Percentiles rank a stretch among this genome's conserved stretches.
Evolutionary conservation across 2,113 vertebrate genomes (phyloP).

Genomic region (Apistogramma diplotaenia): DNA sequence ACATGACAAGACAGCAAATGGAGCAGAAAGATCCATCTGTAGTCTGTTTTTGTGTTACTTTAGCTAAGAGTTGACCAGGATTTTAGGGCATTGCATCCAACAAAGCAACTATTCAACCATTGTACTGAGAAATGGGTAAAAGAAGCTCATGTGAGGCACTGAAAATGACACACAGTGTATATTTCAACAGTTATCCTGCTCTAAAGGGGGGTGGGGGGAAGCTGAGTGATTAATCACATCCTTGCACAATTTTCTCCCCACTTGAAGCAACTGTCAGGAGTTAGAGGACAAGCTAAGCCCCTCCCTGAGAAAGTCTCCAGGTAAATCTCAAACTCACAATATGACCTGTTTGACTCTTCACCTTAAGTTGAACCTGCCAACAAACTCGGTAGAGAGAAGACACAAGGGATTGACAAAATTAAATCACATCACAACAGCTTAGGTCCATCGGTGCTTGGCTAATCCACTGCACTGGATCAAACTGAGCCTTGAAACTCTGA

Average conservation of each 20-base stretch:
- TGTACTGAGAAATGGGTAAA: background rate
- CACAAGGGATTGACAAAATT: conserved; percentile 22
- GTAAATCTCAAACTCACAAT: conserved; percentile 9
- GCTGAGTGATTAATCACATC: background rate
- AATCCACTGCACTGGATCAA: conserved; percentile 50
- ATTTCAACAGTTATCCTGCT: background rate
- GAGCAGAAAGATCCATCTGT: background rate
- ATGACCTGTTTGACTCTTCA: conserved; percentile 33
- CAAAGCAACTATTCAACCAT: conserved; percentile 28
- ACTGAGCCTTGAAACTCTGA: conserved; percentile 25
- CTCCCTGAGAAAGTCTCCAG: background rate
- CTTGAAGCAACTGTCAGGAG: conserved; percentile 12
- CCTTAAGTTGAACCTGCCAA: conserved; percentile 42
- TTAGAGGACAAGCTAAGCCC: background rate
- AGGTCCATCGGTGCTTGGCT: conserved; percentile 28
- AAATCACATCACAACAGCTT: conserved; percentile 44
- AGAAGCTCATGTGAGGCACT: conserved; percentile 7
- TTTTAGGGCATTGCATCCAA: conserved; percentile 5
- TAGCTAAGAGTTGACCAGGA: background rate
- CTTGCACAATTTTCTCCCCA: background rate
- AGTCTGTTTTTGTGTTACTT: background rate
- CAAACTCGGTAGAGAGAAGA: conserved; percentile 14
- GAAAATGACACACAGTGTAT: background rate
- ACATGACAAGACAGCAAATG: background rate
- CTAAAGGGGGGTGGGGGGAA: conserved; percentile 1